A percentile compares a stretch with the other conserved stretches of the same genome.
phyloP scores from a whole-genome alignment of 2,888 invertebrate genomes.

The Corbicula japonica region DNA sequence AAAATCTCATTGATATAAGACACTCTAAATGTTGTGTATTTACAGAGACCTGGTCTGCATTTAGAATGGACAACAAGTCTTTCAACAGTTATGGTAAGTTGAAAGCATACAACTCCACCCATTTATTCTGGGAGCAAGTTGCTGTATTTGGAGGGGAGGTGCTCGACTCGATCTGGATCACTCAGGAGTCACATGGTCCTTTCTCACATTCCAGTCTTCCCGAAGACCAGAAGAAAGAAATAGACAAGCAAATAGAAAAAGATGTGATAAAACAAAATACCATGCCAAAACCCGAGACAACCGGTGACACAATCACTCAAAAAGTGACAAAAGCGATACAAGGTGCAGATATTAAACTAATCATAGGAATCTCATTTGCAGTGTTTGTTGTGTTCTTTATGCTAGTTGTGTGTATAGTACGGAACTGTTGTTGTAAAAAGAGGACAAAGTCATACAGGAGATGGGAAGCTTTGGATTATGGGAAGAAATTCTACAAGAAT shows the following conservation, averaged over 20 bases:
- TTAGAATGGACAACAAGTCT: constrained; percentile 64
- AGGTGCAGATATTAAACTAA: constrained; percentile 62
- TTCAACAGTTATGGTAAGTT: constrained; percentile 75
- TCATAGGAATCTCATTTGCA: constrained; percentile 63
- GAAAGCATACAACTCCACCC: constrained; percentile 72
- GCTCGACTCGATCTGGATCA: constrained; percentile 76
- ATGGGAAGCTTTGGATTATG: constrained; percentile 75
- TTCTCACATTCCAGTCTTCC: constrained; percentile 62
- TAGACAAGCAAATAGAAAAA: constrained; percentile 52
- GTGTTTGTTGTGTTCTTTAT: constrained; percentile 61
- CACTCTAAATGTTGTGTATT: constrained; percentile 8
- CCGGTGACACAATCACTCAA: constrained; percentile 54
- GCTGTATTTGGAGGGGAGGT: constrained; percentile 53
- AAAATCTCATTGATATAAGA: no score
- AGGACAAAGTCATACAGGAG: constrained; percentile 65
- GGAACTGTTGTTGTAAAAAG: constrained; percentile 45
- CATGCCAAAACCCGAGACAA: constrained; percentile 46
- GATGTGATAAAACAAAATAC: constrained; percentile 35
- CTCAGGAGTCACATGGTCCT: constrained; percentile 74
- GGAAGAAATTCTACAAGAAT: constrained; percentile 72
- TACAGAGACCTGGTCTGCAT: constrained; percentile 76
- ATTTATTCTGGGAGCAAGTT: constrained; percentile 76
- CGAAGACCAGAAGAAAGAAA: constrained; percentile 62
- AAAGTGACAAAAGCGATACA: constrained; percentile 54
- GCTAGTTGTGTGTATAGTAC: constrained; percentile 58